A percentile compares a stretch with the other conserved stretches of the same genome.
phyloP scores from a whole-genome alignment of 2,113 vertebrate genomes.

The Canis aureus region DNA sequence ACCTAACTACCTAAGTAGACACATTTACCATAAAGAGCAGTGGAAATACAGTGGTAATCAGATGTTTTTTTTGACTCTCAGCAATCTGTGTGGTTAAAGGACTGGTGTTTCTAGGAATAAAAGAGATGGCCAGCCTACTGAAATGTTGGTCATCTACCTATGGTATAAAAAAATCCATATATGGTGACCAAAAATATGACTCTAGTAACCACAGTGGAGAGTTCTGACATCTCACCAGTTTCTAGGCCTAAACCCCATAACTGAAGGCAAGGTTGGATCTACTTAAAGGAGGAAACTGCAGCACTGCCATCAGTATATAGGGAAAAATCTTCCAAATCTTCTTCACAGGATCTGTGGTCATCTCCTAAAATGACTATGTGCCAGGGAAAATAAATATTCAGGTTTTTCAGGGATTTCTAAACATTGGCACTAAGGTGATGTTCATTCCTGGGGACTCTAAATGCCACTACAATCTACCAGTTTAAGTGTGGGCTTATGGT shows the following conservation, averaged over 20 bases:
- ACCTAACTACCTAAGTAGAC: neutral
- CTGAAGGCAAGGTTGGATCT: neutral
- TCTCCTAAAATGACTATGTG: constrained; percentile 36
- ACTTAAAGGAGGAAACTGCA: neutral
- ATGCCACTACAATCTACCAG: neutral
- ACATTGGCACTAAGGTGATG: constrained; percentile 8
- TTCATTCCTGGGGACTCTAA: constrained; percentile 15
- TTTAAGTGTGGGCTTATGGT: neutral
- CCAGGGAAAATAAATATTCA: constrained; percentile 21
- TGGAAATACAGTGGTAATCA: neutral
- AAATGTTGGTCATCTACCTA: constrained; percentile 28
- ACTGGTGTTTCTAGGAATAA: neutral
- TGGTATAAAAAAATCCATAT: neutral
- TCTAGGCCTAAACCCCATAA: constrained; percentile 19
- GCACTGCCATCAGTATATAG: neutral
- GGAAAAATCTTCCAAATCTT: constrained; percentile 14
- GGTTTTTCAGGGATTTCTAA: neutral
- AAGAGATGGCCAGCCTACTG: neutral
- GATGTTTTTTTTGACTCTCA: neutral
- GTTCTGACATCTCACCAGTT: constrained; percentile 13
- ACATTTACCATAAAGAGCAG: neutral
- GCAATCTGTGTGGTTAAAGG: neutral
- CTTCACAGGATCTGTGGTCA: neutral
- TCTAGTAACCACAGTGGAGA: neutral
- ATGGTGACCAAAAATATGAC: neutral